Base-by-base conservation (phyloP, 2,113 vertebrate genomes). In the Pseudorectes ferrugineus region DNA sequence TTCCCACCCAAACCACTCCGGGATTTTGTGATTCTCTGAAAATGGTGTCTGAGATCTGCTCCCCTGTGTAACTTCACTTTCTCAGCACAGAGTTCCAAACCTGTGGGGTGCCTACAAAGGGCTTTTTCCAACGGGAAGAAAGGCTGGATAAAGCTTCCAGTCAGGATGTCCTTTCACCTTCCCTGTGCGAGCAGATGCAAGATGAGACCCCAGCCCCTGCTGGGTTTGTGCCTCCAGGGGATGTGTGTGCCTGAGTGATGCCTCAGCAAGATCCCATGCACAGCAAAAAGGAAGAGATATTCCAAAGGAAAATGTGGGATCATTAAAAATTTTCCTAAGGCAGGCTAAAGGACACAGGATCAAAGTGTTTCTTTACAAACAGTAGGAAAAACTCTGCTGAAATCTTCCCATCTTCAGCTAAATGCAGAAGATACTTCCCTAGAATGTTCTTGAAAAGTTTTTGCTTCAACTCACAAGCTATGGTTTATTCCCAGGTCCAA, bases 251-350 rank as follows among this genome's bases (percentile, higher is more conserved):
- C 46, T 6, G 29, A 52, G 2, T 12, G 31, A 12, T 3, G 5
- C 4, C 5, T 35, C 51, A 66, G 55, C 54, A 65, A 55, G 40
- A 11, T 28, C 21, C 12, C 3, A 1, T 33, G 29, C 23, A 25
- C 46, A 25, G 43, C 29, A 58, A 24, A 58, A 29, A 24, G 11
- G 20, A 65, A 35, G 26, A 72, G 23, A 2, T 11, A 15, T 58
- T 72, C 29, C 28, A 17, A 67, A 43, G 12, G 24, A 35, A 61
- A 61, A 6, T 6, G 0, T 8, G 5, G 4, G 3, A 1, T 0
- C 3, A 24, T 14, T 18, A 9, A 0, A 4, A 23, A 5, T 40
- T 46, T 74, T 72, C 40, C 40, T 52, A 6, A 25, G 10, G 12
- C 12, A 42, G 21, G 16, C 54, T 66, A 25, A 61, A 73, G n/a